A percentile compares a stretch with the other conserved stretches of the same genome.
Conservation (phyloP, 2,888 invertebrate species). For the Hydrotaea diabolus region DNA sequence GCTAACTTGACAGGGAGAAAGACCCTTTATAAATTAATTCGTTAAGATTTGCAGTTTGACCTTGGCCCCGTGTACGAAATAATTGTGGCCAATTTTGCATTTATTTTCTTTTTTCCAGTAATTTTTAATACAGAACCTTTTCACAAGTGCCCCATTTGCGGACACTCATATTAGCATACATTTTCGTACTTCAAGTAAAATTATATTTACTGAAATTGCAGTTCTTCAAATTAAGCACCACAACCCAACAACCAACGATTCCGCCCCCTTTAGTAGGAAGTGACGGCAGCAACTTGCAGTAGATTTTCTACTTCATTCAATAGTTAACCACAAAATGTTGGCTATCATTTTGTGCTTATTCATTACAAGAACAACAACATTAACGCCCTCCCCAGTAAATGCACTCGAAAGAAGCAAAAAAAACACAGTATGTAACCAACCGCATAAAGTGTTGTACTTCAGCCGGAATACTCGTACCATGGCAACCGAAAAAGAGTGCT, state of each 20-base stretch:
- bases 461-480: neutral
- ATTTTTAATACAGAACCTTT: too few relatives aligned
- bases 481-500: neutral
- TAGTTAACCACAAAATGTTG: constrained; percentile 60
- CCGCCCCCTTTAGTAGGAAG: neutral
- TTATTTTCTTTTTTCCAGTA: neutral
- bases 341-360: constrained; percentile 37
- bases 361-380: constrained; percentile 6
- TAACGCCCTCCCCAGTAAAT: neutral
- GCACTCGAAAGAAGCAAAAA: neutral
- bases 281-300: neutral
- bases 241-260: neutral
- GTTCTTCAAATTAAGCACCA: neutral
- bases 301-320: constrained; percentile 38
- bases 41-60: too few relatives aligned
- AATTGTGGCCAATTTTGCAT: constrained; percentile 21
- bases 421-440: neutral
- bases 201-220: neutral
- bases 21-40: too few relatives aligned
- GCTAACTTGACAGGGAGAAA: too few relatives aligned
- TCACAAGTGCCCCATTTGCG: too few relatives aligned
- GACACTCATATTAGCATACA: neutral
- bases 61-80: too few relatives aligned
- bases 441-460: neutral
- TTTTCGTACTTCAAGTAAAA: neutral